Evolutionary conservation across 35 echinoderm and acorn worm species (phyloP).

Genomic region (Apostichopus parvimensis): DNA sequence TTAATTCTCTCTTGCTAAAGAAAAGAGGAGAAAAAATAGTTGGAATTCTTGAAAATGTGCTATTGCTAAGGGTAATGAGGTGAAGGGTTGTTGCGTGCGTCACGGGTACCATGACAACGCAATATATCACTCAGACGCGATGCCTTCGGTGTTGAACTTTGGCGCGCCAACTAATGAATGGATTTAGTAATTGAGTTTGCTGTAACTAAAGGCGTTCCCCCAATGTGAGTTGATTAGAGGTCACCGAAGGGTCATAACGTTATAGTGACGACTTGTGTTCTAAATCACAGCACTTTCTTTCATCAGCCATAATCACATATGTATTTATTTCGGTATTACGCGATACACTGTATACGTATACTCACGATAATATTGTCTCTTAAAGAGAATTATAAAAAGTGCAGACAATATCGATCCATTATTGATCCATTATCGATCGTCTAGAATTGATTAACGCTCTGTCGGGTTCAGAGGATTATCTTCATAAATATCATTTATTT

Average conservation of each 20-base stretch:
- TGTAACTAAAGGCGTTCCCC: conserved; percentile 22
- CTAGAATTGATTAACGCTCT: too few species aligned
- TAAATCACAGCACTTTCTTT: background rate
- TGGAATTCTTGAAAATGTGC: background rate
- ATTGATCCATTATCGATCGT: too few species aligned
- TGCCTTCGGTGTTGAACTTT: conserved; percentile 40
- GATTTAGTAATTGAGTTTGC: conserved; percentile 21
- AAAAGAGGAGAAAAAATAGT: background rate
- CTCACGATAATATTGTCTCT: too few species aligned
- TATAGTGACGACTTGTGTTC: background rate
- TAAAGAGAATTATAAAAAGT: too few species aligned
- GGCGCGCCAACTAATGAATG: conserved; percentile 20
- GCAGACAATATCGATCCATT: too few species aligned
- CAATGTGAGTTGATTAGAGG: background rate
- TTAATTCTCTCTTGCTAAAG: too few species aligned
- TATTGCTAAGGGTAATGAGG: conserved; percentile 34
- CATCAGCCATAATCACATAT: too few species aligned
- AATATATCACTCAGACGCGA: conserved; percentile 25
- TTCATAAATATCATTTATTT: too few species aligned
- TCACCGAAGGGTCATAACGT: background rate
- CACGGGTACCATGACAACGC: conserved; percentile 8
- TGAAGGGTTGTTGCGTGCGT: conserved; percentile 5
- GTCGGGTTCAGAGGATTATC: too few species aligned
- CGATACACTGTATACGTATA: too few species aligned
- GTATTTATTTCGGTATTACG: too few species aligned